Evolutionary conservation across 1,140 invertebrate genomes (phyloP).

Genomic region (Euura saliciscinereae): DNA sequence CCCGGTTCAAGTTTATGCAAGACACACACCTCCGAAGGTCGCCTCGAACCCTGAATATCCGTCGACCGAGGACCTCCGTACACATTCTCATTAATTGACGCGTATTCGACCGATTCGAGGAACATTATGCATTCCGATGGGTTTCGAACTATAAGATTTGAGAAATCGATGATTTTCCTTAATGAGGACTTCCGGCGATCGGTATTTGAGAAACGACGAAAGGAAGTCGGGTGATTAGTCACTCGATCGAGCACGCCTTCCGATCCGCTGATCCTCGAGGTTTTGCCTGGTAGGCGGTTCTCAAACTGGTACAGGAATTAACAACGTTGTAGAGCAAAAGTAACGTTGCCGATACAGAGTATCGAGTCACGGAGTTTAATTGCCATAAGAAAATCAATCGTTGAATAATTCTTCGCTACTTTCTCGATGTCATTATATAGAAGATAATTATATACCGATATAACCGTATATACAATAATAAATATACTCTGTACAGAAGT

Average conservation of each 20-base stretch:
- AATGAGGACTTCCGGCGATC: constrained; percentile 8
- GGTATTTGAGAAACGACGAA: background rate
- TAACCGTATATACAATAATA: background rate
- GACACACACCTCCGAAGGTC: constrained; percentile 35
- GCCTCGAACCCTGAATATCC: background rate
- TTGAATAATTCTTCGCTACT: background rate
- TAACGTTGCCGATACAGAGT: background rate
- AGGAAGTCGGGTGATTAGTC: constrained; percentile 37
- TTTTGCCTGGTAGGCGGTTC: background rate
- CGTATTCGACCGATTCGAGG: constrained; percentile 32
- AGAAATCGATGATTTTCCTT: constrained; percentile 9
- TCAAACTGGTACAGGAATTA: background rate
- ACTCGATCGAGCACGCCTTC: constrained; percentile 32
- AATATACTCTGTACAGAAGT: background rate
- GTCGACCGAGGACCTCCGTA: constrained; percentile 40
- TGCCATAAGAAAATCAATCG: constrained; percentile 3
- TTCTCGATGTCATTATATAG: background rate
- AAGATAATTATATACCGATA: background rate
- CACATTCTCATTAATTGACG: constrained; percentile 58
- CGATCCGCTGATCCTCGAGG: constrained; percentile 17
- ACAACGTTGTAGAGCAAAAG: background rate
- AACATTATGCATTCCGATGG: constrained; percentile 45
- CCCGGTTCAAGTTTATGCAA: constrained; percentile 46
- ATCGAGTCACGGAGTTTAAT: background rate
- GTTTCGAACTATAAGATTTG: too few species aligned